A percentile compares a stretch with the other conserved stretches of the same genome.
Conservation (phyloP, 2,888 invertebrate genomes). For the Gibbula magus region DNA sequence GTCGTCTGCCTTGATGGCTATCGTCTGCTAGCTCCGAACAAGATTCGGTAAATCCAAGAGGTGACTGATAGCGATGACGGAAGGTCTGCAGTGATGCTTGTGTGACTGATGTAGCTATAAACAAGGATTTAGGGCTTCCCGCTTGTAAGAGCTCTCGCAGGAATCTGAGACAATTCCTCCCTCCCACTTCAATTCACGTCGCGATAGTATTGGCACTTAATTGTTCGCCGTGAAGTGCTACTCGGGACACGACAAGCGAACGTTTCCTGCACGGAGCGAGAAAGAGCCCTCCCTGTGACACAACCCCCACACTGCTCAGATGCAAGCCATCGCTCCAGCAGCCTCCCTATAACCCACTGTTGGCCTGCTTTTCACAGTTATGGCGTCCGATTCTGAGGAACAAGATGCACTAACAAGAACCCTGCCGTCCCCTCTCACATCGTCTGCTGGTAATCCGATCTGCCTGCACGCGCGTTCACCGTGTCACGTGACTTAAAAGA, state of each 20-base stretch:
- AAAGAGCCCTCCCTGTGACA: no score
- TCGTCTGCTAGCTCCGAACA: no score
- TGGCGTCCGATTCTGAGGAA: no score
- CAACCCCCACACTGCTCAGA: no score
- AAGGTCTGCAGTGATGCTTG: no score
- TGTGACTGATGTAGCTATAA: not conserved
- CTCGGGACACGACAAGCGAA: not conserved
- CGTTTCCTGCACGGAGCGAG: not conserved
- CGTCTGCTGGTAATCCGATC: not conserved
- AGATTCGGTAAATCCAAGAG: no score
- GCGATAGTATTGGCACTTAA: not conserved
- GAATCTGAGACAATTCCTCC: slow-evolving; percentile 6
- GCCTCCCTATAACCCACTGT: no score
- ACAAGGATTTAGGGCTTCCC: not conserved
- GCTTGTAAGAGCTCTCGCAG: not conserved
- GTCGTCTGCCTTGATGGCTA: no score
- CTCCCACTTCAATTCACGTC: not conserved
- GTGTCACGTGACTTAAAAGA: not conserved
- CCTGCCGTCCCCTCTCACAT: not conserved
- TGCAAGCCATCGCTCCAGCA: no score
- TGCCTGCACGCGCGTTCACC: not conserved
- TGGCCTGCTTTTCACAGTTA: no score
- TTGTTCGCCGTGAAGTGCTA: not conserved
- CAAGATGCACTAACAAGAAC: not conserved
- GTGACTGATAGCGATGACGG: no score